A percentile compares a stretch with the other conserved stretches of the same genome.
Evolutionary conservation across 2,888 invertebrate species (phyloP).

Genomic region (Thymelicus acteon): DNA sequence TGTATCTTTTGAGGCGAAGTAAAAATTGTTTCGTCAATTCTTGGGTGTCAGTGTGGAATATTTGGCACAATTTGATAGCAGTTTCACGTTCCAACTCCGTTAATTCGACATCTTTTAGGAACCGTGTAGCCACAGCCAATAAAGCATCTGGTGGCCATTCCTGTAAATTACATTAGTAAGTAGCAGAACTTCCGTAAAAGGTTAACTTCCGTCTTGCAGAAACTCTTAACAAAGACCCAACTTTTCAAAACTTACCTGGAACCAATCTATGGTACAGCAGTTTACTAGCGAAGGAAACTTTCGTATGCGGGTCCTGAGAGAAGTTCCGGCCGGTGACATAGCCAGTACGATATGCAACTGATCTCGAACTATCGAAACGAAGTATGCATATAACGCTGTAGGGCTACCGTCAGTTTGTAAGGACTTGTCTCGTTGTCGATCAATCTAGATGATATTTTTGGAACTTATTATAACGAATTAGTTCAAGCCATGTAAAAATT

Average conservation of each 20-base stretch:
- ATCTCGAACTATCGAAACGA: slow-evolving; percentile 93
- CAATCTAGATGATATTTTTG: slow-evolving; percentile 83
- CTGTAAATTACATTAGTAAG: slow-evolving; percentile 62
- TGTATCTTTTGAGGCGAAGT: slow-evolving; percentile 87
- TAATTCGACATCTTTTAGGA: slow-evolving; percentile 92
- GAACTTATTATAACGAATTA: no score
- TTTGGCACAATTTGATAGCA: slow-evolving; percentile 95
- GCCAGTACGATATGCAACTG: slow-evolving; percentile 95
- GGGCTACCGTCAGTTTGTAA: slow-evolving; percentile 96
- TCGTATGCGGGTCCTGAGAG: slow-evolving; percentile 91
- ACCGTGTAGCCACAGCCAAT: slow-evolving; percentile 93
- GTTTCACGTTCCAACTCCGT: slow-evolving; percentile 89
- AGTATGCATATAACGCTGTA: slow-evolving; percentile 95
- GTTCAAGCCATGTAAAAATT: no score
- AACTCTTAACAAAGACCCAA: neutral
- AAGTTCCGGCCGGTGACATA: slow-evolving; percentile 96
- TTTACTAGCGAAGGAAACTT: slow-evolving; percentile 97
- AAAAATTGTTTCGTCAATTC: slow-evolving; percentile 87
- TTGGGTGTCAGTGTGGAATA: slow-evolving; percentile 94
- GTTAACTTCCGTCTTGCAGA: neutral
- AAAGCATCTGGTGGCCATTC: slow-evolving; percentile 97
- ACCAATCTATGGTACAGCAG: slow-evolving; percentile 98
- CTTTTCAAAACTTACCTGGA: slow-evolving; percentile 84
- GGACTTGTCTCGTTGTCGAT: slow-evolving; percentile 93
- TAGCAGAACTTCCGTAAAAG: neutral